Evolutionary conservation across 2,888 invertebrate species (phyloP).

Genomic region (Heliconius erato): DNA sequence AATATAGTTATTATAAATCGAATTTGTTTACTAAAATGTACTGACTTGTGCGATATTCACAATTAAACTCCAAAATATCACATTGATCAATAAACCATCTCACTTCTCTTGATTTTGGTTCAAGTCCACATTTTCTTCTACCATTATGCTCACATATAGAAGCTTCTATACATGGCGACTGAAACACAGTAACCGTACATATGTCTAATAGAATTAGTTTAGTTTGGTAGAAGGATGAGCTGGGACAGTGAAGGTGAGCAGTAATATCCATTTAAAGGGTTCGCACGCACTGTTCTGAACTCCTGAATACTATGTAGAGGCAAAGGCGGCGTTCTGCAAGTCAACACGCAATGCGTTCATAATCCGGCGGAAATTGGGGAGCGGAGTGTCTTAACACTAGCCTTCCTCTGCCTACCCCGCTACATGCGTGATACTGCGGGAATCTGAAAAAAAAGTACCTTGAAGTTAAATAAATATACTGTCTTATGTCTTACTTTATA

Average conservation of each 20-base stretch:
- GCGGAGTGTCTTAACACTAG: too few species aligned
- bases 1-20: neutral
- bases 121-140: slow-evolving; percentile 63
- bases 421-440: too few species aligned
- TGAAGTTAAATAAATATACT: too few species aligned
- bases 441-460: too few species aligned
- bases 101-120: slow-evolving; percentile 61
- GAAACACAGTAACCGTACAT: slow-evolving; percentile 44
- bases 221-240: neutral
- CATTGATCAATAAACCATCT: slow-evolving; percentile 74
- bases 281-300: neutral
- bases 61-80: slow-evolving; percentile 75
- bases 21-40: neutral
- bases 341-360: too few species aligned
- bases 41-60: slow-evolving; percentile 73
- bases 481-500: slow-evolving; percentile 2
- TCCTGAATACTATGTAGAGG: neutral
- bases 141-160: slow-evolving; percentile 64
- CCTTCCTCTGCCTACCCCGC: too few species aligned
- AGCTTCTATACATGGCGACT: slow-evolving; percentile 67
- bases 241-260: neutral
- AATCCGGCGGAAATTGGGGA: too few species aligned
- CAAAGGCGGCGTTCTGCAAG: too few species aligned
- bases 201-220: neutral
- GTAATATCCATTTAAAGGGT: neutral